Base-by-base conservation (phyloP, 2,113 vertebrate species). In the Gallinago media region DNA sequence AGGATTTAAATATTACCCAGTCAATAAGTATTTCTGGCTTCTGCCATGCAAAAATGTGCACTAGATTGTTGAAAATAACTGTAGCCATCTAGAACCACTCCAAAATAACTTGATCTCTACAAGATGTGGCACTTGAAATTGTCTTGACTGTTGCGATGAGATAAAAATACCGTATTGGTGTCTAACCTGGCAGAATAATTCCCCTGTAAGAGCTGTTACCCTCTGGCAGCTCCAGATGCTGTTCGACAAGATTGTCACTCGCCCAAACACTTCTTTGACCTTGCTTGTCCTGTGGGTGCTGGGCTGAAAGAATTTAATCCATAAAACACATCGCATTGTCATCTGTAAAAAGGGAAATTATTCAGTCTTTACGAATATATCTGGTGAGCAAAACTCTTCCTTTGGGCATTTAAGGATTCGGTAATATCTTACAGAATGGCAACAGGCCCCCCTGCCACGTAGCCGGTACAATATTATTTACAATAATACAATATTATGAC, bases 241-340 rank as follows among this genome's bases (percentile, higher is more conserved):
- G 0, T 7, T 59, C 75, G 85, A 61, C 68, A 56, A 14, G 38
- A 38, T 38, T 78, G 66, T 34, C 56, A 10, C 5, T 18, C 87
- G 34, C 74, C 59, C 81, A 34, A 20, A 8, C 5, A 9, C 2
- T 59, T 72, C 50, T 52, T 74, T 94, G 80, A n/a, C 70, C 62
- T 73, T 3, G 0, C n/a, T 55, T 16, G 20, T 63, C 74, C 42
- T 47, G 2, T 4, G 11, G 54, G 11, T 81, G 29, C 40, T 36
- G 15, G 31, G 18, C 52, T 73, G 63, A 27, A 84, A 34, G 10
- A 21, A 47, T 56, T 52, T 34, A 11, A 50, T 79, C 42, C 22
- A 1, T 26, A 18, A 70, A 77, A 20, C 34, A 8, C 34, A 10
- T 8, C 4, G 0, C 16, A 2, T 3, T 0, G 1, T 42, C 47